A percentile compares a stretch with the other conserved stretches of the same genome.
These are phyloP conservation scores for Lateolabrax maculatus DNA, from an alignment of 2,797 vertebrate genomes.

Conservation along the genomic window DNA sequence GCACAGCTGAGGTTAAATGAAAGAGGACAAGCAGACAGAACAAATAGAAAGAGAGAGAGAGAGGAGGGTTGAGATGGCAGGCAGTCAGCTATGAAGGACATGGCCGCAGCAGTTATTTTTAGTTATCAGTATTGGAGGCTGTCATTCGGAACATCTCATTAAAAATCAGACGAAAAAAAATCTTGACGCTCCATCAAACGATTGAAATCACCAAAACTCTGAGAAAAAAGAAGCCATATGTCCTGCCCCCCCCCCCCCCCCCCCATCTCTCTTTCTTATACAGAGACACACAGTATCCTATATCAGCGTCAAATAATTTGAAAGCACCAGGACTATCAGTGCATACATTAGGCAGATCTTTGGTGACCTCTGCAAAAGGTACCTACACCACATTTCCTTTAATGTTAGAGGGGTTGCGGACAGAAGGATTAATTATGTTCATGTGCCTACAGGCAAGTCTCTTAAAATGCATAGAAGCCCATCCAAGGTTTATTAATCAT, in stretches of 20 bases:
- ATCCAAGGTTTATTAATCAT: constrained; percentile 74
- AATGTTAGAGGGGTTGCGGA: constrained; percentile 42
- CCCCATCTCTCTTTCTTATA: too few species aligned
- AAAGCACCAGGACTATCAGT: constrained; percentile 4
- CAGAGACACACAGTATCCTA: neutral
- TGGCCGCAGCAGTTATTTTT: constrained; percentile 74
- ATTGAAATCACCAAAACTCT: constrained; percentile 55
- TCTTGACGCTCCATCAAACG: constrained; percentile 32
- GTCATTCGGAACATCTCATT: constrained; percentile 81
- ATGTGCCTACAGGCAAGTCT: constrained; percentile 45
- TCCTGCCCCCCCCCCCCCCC: neutral
- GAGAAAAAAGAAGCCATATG: constrained; percentile 1
- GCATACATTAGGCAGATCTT: constrained; percentile 46
- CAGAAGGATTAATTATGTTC: constrained; percentile 68
- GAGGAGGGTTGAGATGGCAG: constrained; percentile 48
- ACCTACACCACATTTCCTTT: constrained; percentile 45
- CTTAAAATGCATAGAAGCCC: constrained; percentile 61
- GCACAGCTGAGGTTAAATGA: constrained; percentile 52
- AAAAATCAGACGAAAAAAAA: constrained; percentile 56
- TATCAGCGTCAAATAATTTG: constrained; percentile 4
- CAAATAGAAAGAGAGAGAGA: constrained; percentile 41
- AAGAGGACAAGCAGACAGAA: constrained; percentile 57
- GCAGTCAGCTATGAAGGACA: constrained; percentile 83
- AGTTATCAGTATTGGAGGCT: constrained; percentile 79
- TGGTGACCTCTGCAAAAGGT: constrained; percentile 62